Evolutionary conservation across 2,113 vertebrate species (phyloP).

Genomic region (Corythaixoides concolor): DNA sequence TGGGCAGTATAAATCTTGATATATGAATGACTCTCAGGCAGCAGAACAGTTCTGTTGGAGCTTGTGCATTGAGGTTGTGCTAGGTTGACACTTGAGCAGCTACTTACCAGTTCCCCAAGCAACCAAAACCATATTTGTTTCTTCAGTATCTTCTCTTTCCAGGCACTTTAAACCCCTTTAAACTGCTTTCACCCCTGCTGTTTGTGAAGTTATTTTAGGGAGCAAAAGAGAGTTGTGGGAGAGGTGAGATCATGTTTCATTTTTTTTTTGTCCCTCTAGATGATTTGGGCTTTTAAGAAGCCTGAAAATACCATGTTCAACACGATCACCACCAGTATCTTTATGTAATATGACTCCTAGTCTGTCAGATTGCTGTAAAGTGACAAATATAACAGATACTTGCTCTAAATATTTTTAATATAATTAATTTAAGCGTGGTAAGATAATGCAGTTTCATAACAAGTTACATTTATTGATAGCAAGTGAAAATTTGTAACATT

Average conservation of each 20-base stretch:
- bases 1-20: neutral
- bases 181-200: neutral
- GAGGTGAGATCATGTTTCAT: neutral
- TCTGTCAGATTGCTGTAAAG: constrained; percentile 19
- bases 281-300: neutral
- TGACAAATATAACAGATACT: constrained; percentile 21
- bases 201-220: neutral
- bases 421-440: constrained; percentile 21
- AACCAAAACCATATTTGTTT: neutral
- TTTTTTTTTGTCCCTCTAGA: neutral
- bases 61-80: rapidly evolving
- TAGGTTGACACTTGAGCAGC: neutral
- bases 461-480: neutral
- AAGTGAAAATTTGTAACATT: neutral
- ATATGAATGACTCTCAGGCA: neutral
- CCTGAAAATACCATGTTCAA: neutral
- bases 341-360: neutral
- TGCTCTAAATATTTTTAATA: constrained; percentile 22
- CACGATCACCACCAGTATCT: neutral
- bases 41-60: neutral
- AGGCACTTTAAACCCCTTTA: neutral
- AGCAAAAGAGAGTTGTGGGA: neutral
- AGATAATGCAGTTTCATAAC: constrained; percentile 19
- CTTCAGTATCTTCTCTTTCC: neutral
- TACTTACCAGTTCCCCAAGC: neutral